Evolutionary conservation across 2,113 vertebrate genomes (phyloP), one percentile per base, ranked within the genome.

Genomic region (Empidonax alnorum): DNA sequence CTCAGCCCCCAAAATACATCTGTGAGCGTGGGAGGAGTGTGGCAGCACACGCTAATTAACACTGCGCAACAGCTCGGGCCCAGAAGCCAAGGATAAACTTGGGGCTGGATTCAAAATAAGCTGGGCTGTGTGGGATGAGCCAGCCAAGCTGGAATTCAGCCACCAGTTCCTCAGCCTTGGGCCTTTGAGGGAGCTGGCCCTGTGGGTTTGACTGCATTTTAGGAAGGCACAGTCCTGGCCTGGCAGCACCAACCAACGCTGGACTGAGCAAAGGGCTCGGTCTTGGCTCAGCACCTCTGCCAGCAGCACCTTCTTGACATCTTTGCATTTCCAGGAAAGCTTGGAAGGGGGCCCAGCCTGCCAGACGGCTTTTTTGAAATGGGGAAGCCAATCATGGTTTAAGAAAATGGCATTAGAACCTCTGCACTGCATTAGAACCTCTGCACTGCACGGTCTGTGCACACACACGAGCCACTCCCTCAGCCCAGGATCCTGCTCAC

Each of bases 341-440:
- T 67, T 95, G 93, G 95, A 91, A 88, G 49, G 41, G n/a, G 44
- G 75, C 84, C 94, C 72, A 89, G 86, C 56, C 68, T 82, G 61
- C 81, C 93, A 90, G 87, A 73, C 5, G 0, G 65, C 35, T 50
- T 89, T 77, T 84, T 66, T 82, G 87, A 95, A 87, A 84, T 19
- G 33, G 66, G 50, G 88, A 88, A 88, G 66, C 56, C 55, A 81
- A 89, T 86, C 72, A 42, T 3, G 33, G 30, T 50, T 89, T 24
- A 1, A 53, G 75, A 52, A 83, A 96, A 90, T 56, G 15, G 0
- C 12, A 47, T 77, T 80, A 78, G 21, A 68, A 66, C 69, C 82
- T 58, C 28, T 4, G 19, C 63, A 56, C 77, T 24, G 55, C 49
- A 30, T 77, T 80, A 78, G 21, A 68, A 66, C 69, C 82, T 58